Percentiles rank a stretch among this genome's conserved stretches.
Evolutionary conservation across 2,797 vertebrate species (phyloP).

Genomic region (Loris lydekkerianus): DNA sequence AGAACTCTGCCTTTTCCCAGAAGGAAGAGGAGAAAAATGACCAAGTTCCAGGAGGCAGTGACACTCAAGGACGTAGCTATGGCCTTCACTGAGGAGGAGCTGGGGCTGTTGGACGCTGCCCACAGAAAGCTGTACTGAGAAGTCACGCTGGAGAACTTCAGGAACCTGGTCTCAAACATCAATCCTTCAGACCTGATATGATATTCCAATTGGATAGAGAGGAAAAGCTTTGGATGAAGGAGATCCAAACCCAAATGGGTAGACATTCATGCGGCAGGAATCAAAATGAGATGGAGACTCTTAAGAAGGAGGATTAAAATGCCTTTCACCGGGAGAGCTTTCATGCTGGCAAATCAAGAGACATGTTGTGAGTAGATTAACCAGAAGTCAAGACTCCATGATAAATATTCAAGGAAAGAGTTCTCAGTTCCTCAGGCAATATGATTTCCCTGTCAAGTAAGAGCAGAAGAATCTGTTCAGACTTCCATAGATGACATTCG

Average conservation of each 20-base stretch:
- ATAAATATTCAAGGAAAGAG: neutral
- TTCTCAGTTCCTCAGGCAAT: neutral
- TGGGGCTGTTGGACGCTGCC: too few species aligned
- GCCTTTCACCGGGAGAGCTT: constrained; percentile 13
- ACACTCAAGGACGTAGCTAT: too few species aligned
- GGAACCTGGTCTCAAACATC: constrained; percentile 29
- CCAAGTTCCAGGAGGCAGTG: too few species aligned
- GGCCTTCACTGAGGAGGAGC: too few species aligned
- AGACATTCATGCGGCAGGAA: neutral
- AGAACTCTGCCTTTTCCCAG: too few species aligned
- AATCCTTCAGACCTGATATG: constrained; percentile 68
- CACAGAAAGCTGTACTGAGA: too few species aligned
- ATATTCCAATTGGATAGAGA: constrained; percentile 73
- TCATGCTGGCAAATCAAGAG: constrained; percentile 33
- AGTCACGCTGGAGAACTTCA: too few species aligned
- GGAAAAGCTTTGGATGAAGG: constrained; percentile 32
- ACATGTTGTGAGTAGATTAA: neutral
- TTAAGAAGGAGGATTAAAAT: neutral
- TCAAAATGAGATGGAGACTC: neutral
- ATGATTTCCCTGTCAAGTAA: neutral
- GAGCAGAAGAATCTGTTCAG: neutral
- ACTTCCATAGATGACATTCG: neutral
- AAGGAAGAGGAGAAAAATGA: too few species aligned
- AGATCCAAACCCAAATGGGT: neutral
- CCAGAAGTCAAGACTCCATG: neutral